These are phyloP conservation scores for Rhagium mordax DNA, from an alignment of 2,888 invertebrate genomes.

Conservation along the genomic window DNA sequence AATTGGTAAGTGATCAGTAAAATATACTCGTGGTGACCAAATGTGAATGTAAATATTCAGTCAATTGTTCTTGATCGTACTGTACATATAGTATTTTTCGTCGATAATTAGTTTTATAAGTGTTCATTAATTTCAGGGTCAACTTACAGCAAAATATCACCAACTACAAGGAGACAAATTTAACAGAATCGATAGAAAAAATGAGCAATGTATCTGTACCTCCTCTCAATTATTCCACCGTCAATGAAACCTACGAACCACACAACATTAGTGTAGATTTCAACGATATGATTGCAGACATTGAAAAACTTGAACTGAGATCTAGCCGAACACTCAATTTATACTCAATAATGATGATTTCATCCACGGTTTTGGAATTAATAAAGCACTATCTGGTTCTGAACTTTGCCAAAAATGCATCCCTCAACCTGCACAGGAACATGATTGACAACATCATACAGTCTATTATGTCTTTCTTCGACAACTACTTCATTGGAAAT, in stretches of 20 bases:
- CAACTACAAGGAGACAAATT: conserved; percentile 21
- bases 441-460: conserved; percentile 57
- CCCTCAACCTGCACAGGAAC: conserved; percentile 57
- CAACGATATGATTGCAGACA: conserved; percentile 30
- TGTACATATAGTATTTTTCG: too few relatives aligned
- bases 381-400: conserved; percentile 55
- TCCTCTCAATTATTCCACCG: not conserved
- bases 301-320: conserved; percentile 36
- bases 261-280: not conserved
- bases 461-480: conserved; percentile 60
- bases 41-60: too few relatives aligned
- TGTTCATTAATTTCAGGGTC: conserved; percentile 52
- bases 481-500: conserved; percentile 61
- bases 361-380: conserved; percentile 54
- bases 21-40: too few relatives aligned
- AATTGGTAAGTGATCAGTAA: conserved; percentile 58
- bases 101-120: too few relatives aligned
- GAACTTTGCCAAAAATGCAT: conserved; percentile 53
- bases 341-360: conserved; percentile 56
- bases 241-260: not conserved
- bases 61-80: too few relatives aligned
- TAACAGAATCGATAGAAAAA: not conserved
- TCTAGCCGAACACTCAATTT: conserved; percentile 49
- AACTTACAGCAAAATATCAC: conserved; percentile 50
- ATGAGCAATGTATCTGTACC: not conserved